Conservation (phyloP, 2,113 vertebrate genomes). For the Tachysurus vachellii region DNA sequence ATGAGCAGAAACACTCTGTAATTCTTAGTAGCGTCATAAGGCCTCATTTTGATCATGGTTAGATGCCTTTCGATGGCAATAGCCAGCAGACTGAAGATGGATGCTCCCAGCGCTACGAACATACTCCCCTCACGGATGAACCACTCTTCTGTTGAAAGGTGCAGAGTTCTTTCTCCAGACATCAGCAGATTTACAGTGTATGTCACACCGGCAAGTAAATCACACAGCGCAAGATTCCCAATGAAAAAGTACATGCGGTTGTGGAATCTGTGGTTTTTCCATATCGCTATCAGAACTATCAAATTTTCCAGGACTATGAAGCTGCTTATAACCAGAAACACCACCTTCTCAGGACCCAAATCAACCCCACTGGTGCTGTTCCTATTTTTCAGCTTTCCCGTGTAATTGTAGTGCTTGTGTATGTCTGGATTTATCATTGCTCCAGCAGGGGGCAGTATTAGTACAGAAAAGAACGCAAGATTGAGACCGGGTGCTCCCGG, state of each 20-base stretch:
- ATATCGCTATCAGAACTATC: slow-evolving; percentile 90
- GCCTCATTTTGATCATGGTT: slow-evolving; percentile 99
- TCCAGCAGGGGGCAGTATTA: slow-evolving; percentile 58
- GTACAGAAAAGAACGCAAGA: slow-evolving; percentile 12
- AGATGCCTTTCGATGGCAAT: slow-evolving; percentile 95
- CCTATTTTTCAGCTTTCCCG: slow-evolving; percentile 81
- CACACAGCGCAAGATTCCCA: slow-evolving; percentile 93
- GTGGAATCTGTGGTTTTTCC: slow-evolving; percentile 93
- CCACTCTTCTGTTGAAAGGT: slow-evolving; percentile 84
- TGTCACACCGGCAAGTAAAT: slow-evolving; percentile 85
- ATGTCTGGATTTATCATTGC: slow-evolving; percentile 73
- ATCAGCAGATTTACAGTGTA: slow-evolving; percentile 91
- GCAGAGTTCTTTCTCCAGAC: slow-evolving; percentile 86
- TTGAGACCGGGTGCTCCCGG: neutral
- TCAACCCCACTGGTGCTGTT: slow-evolving; percentile 57
- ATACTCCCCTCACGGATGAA: slow-evolving; percentile 92
- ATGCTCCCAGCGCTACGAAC: slow-evolving; percentile 90
- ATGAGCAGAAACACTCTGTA: slow-evolving; percentile 94
- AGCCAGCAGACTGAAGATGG: slow-evolving; percentile 91
- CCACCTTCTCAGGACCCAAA: slow-evolving; percentile 69
- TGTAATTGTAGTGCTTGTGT: slow-evolving; percentile 85
- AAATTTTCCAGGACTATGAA: slow-evolving; percentile 93
- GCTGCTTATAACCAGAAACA: slow-evolving; percentile 85
- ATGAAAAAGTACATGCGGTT: slow-evolving; percentile 99
- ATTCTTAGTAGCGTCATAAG: slow-evolving; percentile 89